Evolutionary conservation across 2,113 vertebrate species (phyloP).

Genomic region (Elaphurus davidianus): DNA sequence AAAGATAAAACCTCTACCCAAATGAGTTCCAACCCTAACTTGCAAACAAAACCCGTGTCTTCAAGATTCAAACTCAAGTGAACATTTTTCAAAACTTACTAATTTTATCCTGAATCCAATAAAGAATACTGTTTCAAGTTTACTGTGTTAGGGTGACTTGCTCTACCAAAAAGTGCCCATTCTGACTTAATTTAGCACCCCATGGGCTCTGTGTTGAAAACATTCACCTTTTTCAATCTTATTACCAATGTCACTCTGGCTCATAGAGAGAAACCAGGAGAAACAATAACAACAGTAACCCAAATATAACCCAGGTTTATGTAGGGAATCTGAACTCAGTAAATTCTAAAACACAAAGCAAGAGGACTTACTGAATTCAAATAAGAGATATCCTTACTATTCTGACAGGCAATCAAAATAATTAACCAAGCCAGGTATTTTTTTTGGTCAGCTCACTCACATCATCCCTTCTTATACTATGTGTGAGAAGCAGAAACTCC

Average conservation of each 20-base stretch:
- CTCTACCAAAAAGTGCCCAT: conserved; percentile 17
- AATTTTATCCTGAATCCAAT: conserved; percentile 42
- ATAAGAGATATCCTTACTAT: neutral
- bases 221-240: conserved; percentile 30
- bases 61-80: conserved; percentile 44
- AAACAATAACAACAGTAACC: conserved; percentile 27
- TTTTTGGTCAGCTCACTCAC: neutral
- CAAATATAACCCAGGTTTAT: conserved; percentile 6
- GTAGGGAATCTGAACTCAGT: conserved; percentile 23
- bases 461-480: neutral
- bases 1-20: neutral
- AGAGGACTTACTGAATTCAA: conserved; percentile 34
- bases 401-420: neutral
- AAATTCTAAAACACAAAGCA: conserved; percentile 46
- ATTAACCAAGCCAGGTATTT: conserved; percentile 4
- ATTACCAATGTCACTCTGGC: conserved; percentile 18
- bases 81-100: conserved; percentile 42
- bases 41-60: conserved; percentile 3
- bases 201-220: conserved; percentile 1
- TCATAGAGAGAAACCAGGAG: conserved; percentile 33
- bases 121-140: neutral
- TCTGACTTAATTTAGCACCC: conserved; percentile 37
- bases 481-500: neutral
- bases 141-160: neutral
- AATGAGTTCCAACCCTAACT: neutral